A percentile compares a stretch with the other conserved stretches of the same genome.
phyloP scores from a whole-genome alignment of 2,113 vertebrate species.

The Anhinga rufa region DNA sequence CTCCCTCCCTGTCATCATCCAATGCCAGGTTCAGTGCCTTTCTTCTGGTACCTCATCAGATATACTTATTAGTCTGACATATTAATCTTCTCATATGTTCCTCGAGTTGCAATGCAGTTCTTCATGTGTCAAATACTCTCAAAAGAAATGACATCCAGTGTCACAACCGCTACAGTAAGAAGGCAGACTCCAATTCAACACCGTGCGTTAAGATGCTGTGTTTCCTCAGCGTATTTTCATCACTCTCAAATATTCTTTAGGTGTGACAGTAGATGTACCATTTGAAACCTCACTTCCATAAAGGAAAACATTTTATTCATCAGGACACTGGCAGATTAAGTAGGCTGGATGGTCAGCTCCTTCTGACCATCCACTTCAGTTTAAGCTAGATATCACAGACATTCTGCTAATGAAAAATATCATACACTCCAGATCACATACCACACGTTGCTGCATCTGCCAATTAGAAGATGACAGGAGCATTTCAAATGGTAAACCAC shows the following conservation, averaged over 20 bases:
- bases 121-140: not conserved
- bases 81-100: not conserved
- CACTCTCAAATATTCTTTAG: not conserved
- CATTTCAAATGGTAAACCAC: not conserved
- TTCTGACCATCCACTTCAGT: not conserved
- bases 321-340: accelerated
- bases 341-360: not conserved
- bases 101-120: not conserved
- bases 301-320: not conserved
- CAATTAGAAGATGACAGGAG: not conserved
- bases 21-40: not conserved
- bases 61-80: not conserved
- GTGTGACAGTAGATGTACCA: accelerated
- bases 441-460: not conserved
- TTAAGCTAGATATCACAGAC: not conserved
- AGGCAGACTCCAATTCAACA: not conserved
- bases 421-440: not conserved
- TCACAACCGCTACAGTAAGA: not conserved
- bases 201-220: not conserved
- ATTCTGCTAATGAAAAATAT: not conserved
- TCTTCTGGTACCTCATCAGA: not conserved
- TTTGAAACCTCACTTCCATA: not conserved
- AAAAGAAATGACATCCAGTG: not conserved
- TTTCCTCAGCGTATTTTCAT: not conserved
- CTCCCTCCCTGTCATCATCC: not conserved